phyloP scores from a whole-genome alignment of 1,140 invertebrate genomes.

The Bombus pyrosoma region DNA sequence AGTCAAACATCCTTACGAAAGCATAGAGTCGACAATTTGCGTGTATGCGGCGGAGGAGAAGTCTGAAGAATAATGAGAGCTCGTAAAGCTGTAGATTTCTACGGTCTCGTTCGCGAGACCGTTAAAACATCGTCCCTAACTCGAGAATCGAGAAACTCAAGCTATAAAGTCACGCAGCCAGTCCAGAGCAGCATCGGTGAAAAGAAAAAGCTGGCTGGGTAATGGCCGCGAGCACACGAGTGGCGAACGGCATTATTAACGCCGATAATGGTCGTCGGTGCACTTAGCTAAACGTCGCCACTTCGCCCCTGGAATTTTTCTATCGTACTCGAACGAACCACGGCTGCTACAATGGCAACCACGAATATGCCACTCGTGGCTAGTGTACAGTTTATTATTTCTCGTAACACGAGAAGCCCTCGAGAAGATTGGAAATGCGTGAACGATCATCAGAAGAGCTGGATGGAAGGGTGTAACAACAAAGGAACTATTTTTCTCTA shows the following conservation, averaged over 20 bases:
- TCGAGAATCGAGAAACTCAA: too few relatives aligned
- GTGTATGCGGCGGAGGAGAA: too few relatives aligned
- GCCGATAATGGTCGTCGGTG: constrained; percentile 67
- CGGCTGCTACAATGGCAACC: constrained; percentile 30
- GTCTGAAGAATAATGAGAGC: too few relatives aligned
- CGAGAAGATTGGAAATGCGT: background rate
- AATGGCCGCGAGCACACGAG: constrained; percentile 39
- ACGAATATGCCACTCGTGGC: background rate
- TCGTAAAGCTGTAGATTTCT: too few relatives aligned
- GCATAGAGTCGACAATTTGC: too few relatives aligned
- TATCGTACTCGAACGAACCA: constrained; percentile 33
- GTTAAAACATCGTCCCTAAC: too few relatives aligned
- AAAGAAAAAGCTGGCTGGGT: constrained; percentile 30
- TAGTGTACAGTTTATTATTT: constrained; percentile 1
- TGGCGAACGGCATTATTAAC: constrained; percentile 58
- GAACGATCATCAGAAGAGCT: too few relatives aligned
- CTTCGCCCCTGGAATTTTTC: constrained; percentile 20
- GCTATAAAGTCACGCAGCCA: too few relatives aligned
- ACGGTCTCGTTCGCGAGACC: too few relatives aligned
- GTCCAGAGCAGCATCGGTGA: too few relatives aligned
- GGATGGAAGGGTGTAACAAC: background rate
- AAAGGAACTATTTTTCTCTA: background rate
- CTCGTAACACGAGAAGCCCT: background rate
- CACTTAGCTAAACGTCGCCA: constrained; percentile 69
- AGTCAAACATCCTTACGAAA: too few relatives aligned